A percentile compares a stretch with the other conserved stretches of the same genome.
Conservation (phyloP, 2,797 vertebrate species). For the Chiloscyllium punctatum region DNA sequence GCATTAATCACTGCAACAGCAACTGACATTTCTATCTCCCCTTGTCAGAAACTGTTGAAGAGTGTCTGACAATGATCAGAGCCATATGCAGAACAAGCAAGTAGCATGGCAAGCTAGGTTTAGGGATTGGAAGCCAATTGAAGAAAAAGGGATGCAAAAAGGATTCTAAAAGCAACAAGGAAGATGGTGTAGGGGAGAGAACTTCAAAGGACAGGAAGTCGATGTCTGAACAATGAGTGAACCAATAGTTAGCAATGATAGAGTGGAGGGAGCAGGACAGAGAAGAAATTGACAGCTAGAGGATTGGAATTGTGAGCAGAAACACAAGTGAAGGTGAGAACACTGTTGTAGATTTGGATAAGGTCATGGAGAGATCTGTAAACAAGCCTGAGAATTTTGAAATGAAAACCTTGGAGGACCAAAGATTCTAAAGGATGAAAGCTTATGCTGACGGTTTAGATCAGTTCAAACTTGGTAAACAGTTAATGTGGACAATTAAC, state of each 20-base stretch:
- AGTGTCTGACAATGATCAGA: not conserved
- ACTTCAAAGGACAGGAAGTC: not conserved
- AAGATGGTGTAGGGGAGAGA: no score
- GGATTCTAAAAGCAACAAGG: not conserved
- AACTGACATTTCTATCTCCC: not conserved
- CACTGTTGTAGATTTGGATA: no score
- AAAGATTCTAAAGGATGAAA: no score
- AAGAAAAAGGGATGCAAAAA: not conserved
- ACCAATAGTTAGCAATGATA: not conserved
- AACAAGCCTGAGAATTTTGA: no score
- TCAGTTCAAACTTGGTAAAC: no score
- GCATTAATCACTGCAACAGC: not conserved
- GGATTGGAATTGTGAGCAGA: not conserved
- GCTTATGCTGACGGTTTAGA: no score
- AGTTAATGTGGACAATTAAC: no score
- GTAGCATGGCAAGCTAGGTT: not conserved
- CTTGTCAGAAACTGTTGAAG: not conserved
- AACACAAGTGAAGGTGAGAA: no score
- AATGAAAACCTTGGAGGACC: no score
- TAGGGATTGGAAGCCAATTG: not conserved
- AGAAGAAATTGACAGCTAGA: not conserved
- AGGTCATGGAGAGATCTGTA: no score
- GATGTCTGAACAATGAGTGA: not conserved
- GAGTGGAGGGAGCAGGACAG: no score
- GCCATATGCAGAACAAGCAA: not conserved